These are phyloP conservation scores for Sturmia bella DNA, from an alignment of 2,888 invertebrate genomes.

Conservation along the genomic window DNA sequence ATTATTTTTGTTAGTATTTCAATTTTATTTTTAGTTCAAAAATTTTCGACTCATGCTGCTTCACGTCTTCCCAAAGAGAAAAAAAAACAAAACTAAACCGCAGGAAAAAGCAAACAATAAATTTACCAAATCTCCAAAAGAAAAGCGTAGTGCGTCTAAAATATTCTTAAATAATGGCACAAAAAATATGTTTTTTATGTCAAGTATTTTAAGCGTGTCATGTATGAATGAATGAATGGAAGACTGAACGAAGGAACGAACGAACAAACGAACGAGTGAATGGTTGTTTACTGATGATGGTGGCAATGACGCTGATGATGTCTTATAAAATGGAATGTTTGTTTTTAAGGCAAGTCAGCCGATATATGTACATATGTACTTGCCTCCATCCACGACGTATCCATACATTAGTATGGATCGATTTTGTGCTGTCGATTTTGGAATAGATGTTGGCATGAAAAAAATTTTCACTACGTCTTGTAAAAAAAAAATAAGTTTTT, in stretches of 20 bases:
- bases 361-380: too few relatives aligned
- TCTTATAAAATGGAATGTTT: constrained; percentile 63
- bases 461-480: too few relatives aligned
- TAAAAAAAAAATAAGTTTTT: too few relatives aligned
- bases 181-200: constrained; percentile 40
- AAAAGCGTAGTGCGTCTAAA: constrained; percentile 34
- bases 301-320: constrained; percentile 38
- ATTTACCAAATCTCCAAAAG: constrained; percentile 33
- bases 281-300: constrained; percentile 14
- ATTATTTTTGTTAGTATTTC: not conserved
- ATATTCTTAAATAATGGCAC: constrained; percentile 26
- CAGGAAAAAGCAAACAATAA: not conserved
- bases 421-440: too few relatives aligned
- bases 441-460: too few relatives aligned
- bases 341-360: constrained; percentile 22
- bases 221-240: constrained; percentile 19
- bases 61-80: not conserved
- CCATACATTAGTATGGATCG: too few relatives aligned
- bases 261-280: not conserved
- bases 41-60: constrained; percentile 54
- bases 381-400: too few relatives aligned
- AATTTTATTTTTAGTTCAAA: constrained; percentile 39
- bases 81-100: not conserved
- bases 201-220: constrained; percentile 46
- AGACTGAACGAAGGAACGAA: too few relatives aligned